Percentiles rank a stretch among this genome's conserved stretches.
These are phyloP conservation scores for Caradrina clavipalpis DNA, from an alignment of 2,888 invertebrate species.

Conservation along the genomic window DNA sequence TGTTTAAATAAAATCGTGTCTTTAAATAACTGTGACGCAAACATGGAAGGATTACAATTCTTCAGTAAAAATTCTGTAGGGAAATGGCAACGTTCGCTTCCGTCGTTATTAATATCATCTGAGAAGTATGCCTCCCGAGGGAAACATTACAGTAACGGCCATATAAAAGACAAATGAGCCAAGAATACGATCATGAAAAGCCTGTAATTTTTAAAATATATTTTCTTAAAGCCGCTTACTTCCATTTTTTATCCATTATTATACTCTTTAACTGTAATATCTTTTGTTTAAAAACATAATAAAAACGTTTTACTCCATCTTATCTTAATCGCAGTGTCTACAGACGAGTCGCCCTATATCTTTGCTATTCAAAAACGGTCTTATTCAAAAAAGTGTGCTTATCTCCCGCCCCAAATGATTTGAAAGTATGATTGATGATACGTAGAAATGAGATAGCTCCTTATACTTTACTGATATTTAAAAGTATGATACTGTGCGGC, in stretches of 20 bases:
- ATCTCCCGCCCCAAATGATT: slow-evolving; percentile 75
- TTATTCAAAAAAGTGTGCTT: slow-evolving; percentile 75
- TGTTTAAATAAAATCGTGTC: slow-evolving; percentile 9
- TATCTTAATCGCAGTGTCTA: slow-evolving; percentile 69
- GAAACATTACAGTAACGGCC: slow-evolving; percentile 79
- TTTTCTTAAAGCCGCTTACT: slow-evolving; percentile 65
- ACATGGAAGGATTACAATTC: slow-evolving; percentile 56
- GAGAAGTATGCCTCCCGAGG: slow-evolving; percentile 75
- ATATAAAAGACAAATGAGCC: slow-evolving; percentile 81
- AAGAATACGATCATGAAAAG: slow-evolving; percentile 74
- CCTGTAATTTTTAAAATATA: slow-evolving; percentile 74
- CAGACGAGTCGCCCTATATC: slow-evolving; percentile 65
- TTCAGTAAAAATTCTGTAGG: slow-evolving; percentile 63
- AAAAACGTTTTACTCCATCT: slow-evolving; percentile 69
- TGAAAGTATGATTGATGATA: slow-evolving; percentile 82
- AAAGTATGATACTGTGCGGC: slow-evolving; percentile 69
- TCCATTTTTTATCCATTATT: slow-evolving; percentile 63
- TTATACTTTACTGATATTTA: slow-evolving; percentile 71
- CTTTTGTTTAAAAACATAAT: slow-evolving; percentile 70
- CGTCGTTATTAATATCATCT: slow-evolving; percentile 78
- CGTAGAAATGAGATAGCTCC: slow-evolving; percentile 75
- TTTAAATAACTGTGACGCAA: slow-evolving; percentile 30
- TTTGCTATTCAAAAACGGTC: slow-evolving; percentile 72
- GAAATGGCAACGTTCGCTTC: slow-evolving; percentile 75
- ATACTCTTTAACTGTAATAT: slow-evolving; percentile 65